These are phyloP conservation scores for Anoplolepis gracilipes DNA, from an alignment of 1,140 invertebrate species.

Conservation along the genomic window DNA sequence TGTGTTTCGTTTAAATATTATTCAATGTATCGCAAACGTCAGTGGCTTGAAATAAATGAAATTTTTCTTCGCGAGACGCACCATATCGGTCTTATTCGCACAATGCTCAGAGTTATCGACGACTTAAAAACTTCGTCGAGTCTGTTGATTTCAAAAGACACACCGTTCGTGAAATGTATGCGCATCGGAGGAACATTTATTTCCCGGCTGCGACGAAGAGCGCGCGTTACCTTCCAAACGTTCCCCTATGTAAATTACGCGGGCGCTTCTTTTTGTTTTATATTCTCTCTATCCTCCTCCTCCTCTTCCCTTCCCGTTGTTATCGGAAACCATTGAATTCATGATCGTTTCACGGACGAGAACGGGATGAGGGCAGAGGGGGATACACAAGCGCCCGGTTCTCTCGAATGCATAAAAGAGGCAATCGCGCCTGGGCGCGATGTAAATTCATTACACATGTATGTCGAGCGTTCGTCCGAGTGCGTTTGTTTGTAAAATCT, in stretches of 20 bases:
- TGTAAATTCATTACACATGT: conserved; percentile 61
- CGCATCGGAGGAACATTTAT: conserved; percentile 27
- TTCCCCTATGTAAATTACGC: conserved; percentile 55
- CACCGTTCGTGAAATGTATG: background rate
- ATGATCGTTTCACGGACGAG: conserved; percentile 53
- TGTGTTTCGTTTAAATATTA: background rate
- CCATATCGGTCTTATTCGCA: conserved; percentile 1
- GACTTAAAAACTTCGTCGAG: conserved; percentile 15
- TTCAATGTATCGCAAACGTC: background rate
- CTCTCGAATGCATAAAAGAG: conserved; percentile 54
- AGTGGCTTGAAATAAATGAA: conserved; percentile 27
- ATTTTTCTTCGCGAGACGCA: conserved; percentile 15
- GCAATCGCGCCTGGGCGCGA: conserved; percentile 49
- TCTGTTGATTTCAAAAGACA: conserved; percentile 46
- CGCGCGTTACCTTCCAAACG: conserved; percentile 38
- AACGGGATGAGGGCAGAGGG: background rate
- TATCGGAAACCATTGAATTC: conserved; percentile 62
- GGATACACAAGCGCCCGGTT: conserved; percentile 26
- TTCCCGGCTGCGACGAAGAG: conserved; percentile 26
- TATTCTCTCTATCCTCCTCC: background rate
- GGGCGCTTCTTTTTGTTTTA: conserved; percentile 51
- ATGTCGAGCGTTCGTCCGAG: conserved; percentile 39
- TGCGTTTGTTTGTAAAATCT: conserved; percentile 59
- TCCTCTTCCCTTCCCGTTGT: background rate
- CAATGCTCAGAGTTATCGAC: background rate